phyloP scores from a whole-genome alignment of 2,113 vertebrate genomes.

The Garra rufa region DNA sequence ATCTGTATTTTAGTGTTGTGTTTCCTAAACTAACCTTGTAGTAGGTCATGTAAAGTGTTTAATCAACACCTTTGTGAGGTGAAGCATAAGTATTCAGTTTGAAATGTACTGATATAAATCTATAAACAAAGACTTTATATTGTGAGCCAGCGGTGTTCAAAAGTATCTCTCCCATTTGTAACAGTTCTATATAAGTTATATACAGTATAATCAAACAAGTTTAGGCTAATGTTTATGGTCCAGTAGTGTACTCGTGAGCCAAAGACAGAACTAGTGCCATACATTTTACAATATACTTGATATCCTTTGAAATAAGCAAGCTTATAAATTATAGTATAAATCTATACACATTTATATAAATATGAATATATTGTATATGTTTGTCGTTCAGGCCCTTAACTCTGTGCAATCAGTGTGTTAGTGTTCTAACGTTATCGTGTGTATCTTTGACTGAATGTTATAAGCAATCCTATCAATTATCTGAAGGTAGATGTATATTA shows the following conservation, averaged over 20 bases:
- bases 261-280: slow-evolving; percentile 74
- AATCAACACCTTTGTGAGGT: slow-evolving; percentile 51
- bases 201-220: slow-evolving; percentile 42
- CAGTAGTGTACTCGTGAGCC: slow-evolving; percentile 74
- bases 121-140: slow-evolving; percentile 56
- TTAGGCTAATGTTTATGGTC: slow-evolving; percentile 52
- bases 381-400: slow-evolving; percentile 63
- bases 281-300: slow-evolving; percentile 55
- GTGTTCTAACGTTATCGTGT: slow-evolving; percentile 56
- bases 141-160: slow-evolving; percentile 67
- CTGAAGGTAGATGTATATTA: slow-evolving; percentile 20
- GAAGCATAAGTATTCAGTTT: slow-evolving; percentile 42
- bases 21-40: slow-evolving; percentile 45
- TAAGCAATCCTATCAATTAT: slow-evolving; percentile 51
- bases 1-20: slow-evolving; percentile 47
- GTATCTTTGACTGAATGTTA: slow-evolving; percentile 73
- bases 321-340: slow-evolving; percentile 53
- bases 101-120: slow-evolving; percentile 56
- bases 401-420: slow-evolving; percentile 69
- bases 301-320: slow-evolving; percentile 55
- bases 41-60: slow-evolving; percentile 43
- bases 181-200: slow-evolving; percentile 60
- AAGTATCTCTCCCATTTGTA: slow-evolving; percentile 68
- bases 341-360: slow-evolving; percentile 39
- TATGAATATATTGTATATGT: slow-evolving; percentile 36